Evolutionary conservation across 2,888 invertebrate species (phyloP), one percentile per base, ranked within the genome.

Genomic region (Cantharis rustica): DNA sequence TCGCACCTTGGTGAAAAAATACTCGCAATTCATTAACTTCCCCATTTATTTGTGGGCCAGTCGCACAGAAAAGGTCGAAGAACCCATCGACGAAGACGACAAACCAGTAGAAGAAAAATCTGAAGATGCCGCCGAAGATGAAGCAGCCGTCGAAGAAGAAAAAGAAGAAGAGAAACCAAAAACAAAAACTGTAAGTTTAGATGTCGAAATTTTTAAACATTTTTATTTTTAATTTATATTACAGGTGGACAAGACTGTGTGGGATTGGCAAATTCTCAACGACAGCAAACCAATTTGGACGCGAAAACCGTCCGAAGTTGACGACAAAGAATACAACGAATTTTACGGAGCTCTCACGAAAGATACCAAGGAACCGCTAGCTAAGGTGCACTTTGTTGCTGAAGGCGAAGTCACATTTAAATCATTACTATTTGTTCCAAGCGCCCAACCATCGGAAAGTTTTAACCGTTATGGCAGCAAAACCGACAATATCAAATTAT

Each of bases 361-460:
- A 89, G 98, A 98, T 88, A 89, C 90, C 1, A 92, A 94, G 75
- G 93, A 95, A 71, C 97, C 98, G 10, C 88, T 99, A 69, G 92
- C 95, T 2, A 94, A 95, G 86, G 95, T 95, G 5, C 99, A 99
- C 89, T 99, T 99, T 89, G 93, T 97, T 79, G 99, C 99, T 20
- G 99, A 99, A 90, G 99, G 99, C 79, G 99, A 99, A 90, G 98
- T 99, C 9, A 97, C 98, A 9, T 99, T 99, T 91, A 98, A 98
- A 88, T 96, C 98, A 75, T 92, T 99, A 80, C 90, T 99, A 79
- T 99, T 95, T 89, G 94, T 99, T 80, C 99, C 99, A 66, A 94
- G 94, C 87, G 92, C 93, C 47, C 96, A 98, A 86, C 98, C 98
- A 1, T 91, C 93, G 10, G 99, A 99, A 87, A 95, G 94, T 84